phyloP scores from a whole-genome alignment of 1,140 invertebrate genomes.

The Hycleus phaleratus region DNA sequence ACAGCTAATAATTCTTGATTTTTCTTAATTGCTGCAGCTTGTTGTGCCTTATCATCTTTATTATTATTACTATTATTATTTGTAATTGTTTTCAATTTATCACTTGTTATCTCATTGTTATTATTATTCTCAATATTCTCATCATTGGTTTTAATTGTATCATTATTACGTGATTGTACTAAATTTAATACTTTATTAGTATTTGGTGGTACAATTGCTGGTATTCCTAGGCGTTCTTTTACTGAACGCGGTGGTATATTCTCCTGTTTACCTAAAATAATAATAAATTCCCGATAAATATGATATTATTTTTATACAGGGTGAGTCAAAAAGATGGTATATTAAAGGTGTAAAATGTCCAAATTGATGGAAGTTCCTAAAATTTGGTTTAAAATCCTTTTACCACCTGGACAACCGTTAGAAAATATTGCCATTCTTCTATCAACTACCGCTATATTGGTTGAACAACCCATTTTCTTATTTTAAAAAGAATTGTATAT shows the following conservation, averaged over 20 bases:
- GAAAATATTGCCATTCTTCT: not conserved
- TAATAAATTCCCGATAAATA: no score
- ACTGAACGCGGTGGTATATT: constrained; percentile 48
- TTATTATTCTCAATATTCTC: constrained; percentile 27
- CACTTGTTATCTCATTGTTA: constrained; percentile 17
- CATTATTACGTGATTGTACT: constrained; percentile 43
- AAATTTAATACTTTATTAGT: constrained; percentile 42
- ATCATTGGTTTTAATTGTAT: constrained; percentile 37
- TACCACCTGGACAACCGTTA: no score
- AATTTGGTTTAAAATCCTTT: no score
- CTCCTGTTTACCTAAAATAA: constrained; percentile 46
- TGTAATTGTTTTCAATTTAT: constrained; percentile 30
- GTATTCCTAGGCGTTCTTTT: constrained; percentile 46
- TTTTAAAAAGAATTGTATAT: no score
- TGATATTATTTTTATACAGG: no score
- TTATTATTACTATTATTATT: constrained; percentile 25
- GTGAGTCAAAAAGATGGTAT: no score
- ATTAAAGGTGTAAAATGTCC: no score
- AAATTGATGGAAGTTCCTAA: no score
- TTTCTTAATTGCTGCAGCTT: constrained; percentile 52
- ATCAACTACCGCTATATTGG: no score
- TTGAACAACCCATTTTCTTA: no score
- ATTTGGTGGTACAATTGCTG: constrained; percentile 42
- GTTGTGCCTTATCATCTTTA: constrained; percentile 42
- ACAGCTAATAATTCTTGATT: constrained; percentile 54